A percentile compares a stretch with the other conserved stretches of the same genome.
Conservation (phyloP, 1,140 invertebrate genomes). For the Whitmania pigra region DNA sequence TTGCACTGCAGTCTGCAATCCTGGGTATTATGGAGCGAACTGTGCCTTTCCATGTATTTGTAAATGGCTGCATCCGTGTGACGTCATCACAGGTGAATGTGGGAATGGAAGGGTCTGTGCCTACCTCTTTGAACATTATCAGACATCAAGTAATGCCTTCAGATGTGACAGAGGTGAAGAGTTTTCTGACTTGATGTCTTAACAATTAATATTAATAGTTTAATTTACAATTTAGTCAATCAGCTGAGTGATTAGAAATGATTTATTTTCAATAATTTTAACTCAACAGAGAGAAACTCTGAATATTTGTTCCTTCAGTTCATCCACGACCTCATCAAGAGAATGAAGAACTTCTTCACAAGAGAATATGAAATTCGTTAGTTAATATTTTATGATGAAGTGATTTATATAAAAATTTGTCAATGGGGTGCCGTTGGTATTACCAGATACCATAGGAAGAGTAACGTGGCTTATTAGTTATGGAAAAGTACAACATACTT, state of each 20-base stretch:
- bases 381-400: neutral
- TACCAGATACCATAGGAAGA: too few relatives aligned
- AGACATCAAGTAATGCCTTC: neutral
- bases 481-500: too few relatives aligned
- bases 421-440: too few relatives aligned
- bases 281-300: neutral
- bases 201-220: too few relatives aligned
- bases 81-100: slow-evolving; percentile 3
- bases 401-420: too few relatives aligned
- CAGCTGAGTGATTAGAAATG: neutral
- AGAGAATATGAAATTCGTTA: slow-evolving; percentile 6
- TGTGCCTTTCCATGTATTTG: neutral
- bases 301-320: neutral
- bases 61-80: slow-evolving; percentile 3
- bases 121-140: slow-evolving; percentile 3
- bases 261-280: neutral
- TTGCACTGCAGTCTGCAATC: neutral
- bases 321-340: neutral
- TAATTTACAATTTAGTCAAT: neutral
- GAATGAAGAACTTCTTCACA: slow-evolving; percentile 2
- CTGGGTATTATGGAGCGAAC: neutral
- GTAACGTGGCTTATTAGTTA: too few relatives aligned
- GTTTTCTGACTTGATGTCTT: too few relatives aligned
- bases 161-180: neutral
- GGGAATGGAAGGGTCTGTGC: neutral